A percentile compares a stretch with the other conserved stretches of the same genome.
These are phyloP conservation scores for Melikaiella ostensackeni DNA, from an alignment of 2,888 invertebrate genomes.

Conservation along the genomic window DNA sequence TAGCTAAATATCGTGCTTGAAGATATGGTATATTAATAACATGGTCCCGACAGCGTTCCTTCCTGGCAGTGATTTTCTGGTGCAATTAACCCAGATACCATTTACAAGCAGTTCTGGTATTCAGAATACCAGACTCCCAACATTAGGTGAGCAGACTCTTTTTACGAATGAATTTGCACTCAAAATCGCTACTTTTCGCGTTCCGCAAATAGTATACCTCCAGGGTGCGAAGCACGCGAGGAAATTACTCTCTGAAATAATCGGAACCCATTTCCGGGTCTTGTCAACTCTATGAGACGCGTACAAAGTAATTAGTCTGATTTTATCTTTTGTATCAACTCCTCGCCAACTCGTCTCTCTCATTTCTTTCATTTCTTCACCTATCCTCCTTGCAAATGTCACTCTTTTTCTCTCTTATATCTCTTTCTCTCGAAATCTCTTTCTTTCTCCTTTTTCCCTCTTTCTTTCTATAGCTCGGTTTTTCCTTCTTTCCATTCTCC, in stretches of 20 bases:
- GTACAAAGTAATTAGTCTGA: slow-evolving; percentile 66
- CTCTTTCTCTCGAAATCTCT: not conserved
- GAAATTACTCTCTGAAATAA: slow-evolving; percentile 26
- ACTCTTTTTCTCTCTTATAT: slow-evolving; percentile 28
- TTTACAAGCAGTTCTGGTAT: slow-evolving; percentile 3
- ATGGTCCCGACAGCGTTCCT: not conserved
- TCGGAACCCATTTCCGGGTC: slow-evolving; percentile 34
- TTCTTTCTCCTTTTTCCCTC: not conserved
- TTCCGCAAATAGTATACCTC: not conserved
- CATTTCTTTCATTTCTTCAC: slow-evolving; percentile 1
- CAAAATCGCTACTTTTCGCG: slow-evolving; percentile 22
- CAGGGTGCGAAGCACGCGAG: slow-evolving; percentile 27
- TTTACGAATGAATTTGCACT: slow-evolving; percentile 23
- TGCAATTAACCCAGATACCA: slow-evolving; percentile 10
- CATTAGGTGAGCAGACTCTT: slow-evolving; percentile 8
- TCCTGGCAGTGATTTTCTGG: slow-evolving; percentile 7
- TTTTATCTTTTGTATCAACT: slow-evolving; percentile 51
- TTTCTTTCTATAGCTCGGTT: too few relatives aligned
- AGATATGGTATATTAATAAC: not conserved
- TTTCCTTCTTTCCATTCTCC: too few relatives aligned
- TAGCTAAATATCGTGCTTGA: not conserved
- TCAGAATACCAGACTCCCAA: not conserved
- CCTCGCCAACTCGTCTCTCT: slow-evolving; percentile 16
- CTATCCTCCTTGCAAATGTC: not conserved
- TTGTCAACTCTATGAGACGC: slow-evolving; percentile 44